Base-by-base conservation (phyloP, 2,113 vertebrate species). In the Oryzias celebensis region DNA sequence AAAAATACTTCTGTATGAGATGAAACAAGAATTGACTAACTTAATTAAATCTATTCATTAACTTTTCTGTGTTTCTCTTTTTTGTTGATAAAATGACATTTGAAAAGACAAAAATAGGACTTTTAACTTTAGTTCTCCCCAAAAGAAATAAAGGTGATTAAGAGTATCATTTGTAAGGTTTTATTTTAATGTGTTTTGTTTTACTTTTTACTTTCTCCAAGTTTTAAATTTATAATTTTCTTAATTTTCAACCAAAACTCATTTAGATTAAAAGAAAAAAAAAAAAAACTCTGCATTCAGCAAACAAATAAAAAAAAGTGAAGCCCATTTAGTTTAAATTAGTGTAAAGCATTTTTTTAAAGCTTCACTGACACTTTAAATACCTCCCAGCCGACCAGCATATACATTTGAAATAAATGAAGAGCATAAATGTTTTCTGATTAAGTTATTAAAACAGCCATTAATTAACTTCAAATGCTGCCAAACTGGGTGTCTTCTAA, bases 41-140 rank as follows among this genome's bases (percentile, higher is more conserved):
- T 64, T 13, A 77, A 80, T 85, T 77, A 85, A 80, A 57, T 20
- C 46, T 24, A 8, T n/a, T 5, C 10, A 50, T 58, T 41, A n/a
- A 47, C 16, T 56, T 12, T 2, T 4, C 47, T 56, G 46, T 73
- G 18, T 55, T 54, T 71, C 26, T 71, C 13, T 51, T 47, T n/a
- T 70, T 36, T 1, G 20, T 20, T 20, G 15, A 14, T 4, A 13
- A 18, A 52, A 42, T 4, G 1, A 28, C 2, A 26, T 43, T 3
- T 24, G 13, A 4, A 23, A 14, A 36, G 2, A 36, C 16, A 2
- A 14, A 60, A 51, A 36, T 43, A 51, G 8, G 36, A 36, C 36
- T 0, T 12, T 36, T 36, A 10, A 2, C 3, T 12, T 36, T 36
- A 2, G 12, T 13, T 36, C 8, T 36, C 36, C 36, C 12, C 8